A percentile compares a stretch with the other conserved stretches of the same genome.
phyloP scores from a whole-genome alignment of 2,113 vertebrate genomes.

The Ia io region DNA sequence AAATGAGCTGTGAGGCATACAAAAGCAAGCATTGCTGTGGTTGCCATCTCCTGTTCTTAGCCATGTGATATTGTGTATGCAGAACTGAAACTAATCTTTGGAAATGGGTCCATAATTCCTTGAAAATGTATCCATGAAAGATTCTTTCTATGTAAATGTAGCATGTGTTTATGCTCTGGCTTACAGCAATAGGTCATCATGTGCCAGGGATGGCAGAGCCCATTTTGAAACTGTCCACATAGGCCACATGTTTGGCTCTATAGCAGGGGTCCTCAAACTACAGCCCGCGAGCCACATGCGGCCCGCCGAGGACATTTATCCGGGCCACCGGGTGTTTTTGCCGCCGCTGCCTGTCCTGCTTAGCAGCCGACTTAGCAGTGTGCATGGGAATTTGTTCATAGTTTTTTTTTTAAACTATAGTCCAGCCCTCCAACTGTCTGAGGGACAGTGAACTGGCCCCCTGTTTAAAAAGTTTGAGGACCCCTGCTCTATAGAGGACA shows the following conservation, averaged over 20 bases:
- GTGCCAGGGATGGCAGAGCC: background rate
- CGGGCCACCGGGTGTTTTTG: no score
- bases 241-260: background rate
- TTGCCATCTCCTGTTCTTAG: background rate
- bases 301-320: no score
- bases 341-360: no score
- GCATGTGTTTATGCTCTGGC: background rate
- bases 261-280: no score
- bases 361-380: no score
- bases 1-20: background rate
- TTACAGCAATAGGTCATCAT: background rate
- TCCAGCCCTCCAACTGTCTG: no score
- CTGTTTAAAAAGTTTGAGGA: no score
- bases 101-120: background rate
- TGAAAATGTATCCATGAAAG: background rate
- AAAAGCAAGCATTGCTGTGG: background rate
- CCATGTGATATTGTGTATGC: background rate
- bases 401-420: no score
- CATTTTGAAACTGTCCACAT: background rate
- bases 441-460: no score
- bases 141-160: background rate
- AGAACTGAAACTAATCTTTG: background rate
- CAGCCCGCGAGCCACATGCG: no score
- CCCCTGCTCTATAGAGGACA: background rate
- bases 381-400: no score